These are phyloP conservation scores for Aleiodes leptofemur DNA, from an alignment of 2,888 invertebrate species.

Conservation along the genomic window DNA sequence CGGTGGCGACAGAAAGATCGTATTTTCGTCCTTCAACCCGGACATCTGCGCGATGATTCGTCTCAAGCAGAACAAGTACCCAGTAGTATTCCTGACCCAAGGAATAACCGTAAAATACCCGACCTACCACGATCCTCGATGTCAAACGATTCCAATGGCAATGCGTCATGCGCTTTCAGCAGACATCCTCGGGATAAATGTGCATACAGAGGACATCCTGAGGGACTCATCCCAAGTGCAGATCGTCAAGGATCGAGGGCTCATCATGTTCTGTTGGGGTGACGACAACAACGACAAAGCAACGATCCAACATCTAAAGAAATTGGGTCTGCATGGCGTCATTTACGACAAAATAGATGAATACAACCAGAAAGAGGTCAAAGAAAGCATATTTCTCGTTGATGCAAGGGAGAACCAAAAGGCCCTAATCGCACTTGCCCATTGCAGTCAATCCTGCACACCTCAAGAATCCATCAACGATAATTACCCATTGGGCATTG, in stretches of 20 bases:
- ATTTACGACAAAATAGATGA: slow-evolving; percentile 96
- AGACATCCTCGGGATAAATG: slow-evolving; percentile 92
- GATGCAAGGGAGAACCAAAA: slow-evolving; percentile 87
- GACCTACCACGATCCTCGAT: slow-evolving; percentile 89
- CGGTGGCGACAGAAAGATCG: slow-evolving; percentile 88
- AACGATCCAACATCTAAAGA: slow-evolving; percentile 90
- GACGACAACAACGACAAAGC: slow-evolving; percentile 94
- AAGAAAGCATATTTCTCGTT: slow-evolving; percentile 89
- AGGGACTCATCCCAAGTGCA: slow-evolving; percentile 89
- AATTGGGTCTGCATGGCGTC: slow-evolving; percentile 94
- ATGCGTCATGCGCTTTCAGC: slow-evolving; percentile 88
- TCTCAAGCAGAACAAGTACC: slow-evolving; percentile 97
- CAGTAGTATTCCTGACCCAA: slow-evolving; percentile 95
- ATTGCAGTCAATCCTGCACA: slow-evolving; percentile 69
- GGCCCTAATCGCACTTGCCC: slow-evolving; percentile 77
- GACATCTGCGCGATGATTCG: slow-evolving; percentile 96
- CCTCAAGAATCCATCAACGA: slow-evolving; percentile 47
- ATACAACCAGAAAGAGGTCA: slow-evolving; percentile 83
- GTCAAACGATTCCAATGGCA: slow-evolving; percentile 87
- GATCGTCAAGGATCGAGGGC: slow-evolving; percentile 85
- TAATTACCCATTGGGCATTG: not conserved
- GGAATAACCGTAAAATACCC: slow-evolving; percentile 84
- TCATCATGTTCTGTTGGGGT: slow-evolving; percentile 98
- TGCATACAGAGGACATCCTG: slow-evolving; percentile 93
- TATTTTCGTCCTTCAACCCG: slow-evolving; percentile 97